Conservation (phyloP, 2,797 vertebrate genomes). For the Catostomus latipinnis region DNA sequence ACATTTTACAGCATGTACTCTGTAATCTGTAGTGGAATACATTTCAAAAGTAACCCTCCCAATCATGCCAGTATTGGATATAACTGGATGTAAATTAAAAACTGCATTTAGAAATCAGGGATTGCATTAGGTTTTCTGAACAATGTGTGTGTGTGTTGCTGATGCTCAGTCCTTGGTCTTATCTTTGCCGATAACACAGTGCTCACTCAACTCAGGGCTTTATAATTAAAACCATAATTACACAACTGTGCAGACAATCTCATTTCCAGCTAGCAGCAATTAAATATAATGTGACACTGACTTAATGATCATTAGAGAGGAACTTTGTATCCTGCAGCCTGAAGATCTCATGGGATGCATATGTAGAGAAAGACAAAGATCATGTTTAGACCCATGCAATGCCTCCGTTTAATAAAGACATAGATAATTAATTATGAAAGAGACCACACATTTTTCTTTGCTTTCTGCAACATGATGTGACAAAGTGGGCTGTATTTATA, state of each 20-base stretch:
- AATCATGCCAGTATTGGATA: too few relatives aligned
- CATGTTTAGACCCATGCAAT: slow-evolving; percentile 15
- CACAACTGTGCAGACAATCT: slow-evolving; percentile 57
- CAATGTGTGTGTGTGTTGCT: slow-evolving; percentile 7
- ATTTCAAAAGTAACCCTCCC: too few relatives aligned
- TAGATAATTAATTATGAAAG: neutral
- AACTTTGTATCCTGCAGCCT: slow-evolving; percentile 51
- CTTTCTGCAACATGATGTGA: slow-evolving; percentile 17
- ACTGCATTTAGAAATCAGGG: neutral
- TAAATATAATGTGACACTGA: slow-evolving; percentile 60
- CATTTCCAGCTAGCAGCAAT: slow-evolving; percentile 52
- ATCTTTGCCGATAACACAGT: slow-evolving; percentile 45
- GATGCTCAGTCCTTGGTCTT: slow-evolving; percentile 21
- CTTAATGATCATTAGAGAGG: slow-evolving; percentile 58
- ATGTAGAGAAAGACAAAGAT: slow-evolving; percentile 34
- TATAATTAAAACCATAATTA: slow-evolving; percentile 63
- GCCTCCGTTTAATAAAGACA: slow-evolving; percentile 16
- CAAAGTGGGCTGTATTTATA: slow-evolving; percentile 17
- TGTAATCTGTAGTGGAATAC: too few relatives aligned
- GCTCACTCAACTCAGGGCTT: slow-evolving; percentile 53
- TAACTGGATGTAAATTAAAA: neutral
- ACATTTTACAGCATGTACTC: too few relatives aligned
- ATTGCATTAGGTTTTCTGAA: slow-evolving; percentile 9
- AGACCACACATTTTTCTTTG: slow-evolving; percentile 24
- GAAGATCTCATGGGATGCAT: slow-evolving; percentile 42